These are phyloP conservation scores for Syrmaticus mikado DNA, from an alignment of 2,113 vertebrate genomes.

Conservation along the genomic window DNA sequence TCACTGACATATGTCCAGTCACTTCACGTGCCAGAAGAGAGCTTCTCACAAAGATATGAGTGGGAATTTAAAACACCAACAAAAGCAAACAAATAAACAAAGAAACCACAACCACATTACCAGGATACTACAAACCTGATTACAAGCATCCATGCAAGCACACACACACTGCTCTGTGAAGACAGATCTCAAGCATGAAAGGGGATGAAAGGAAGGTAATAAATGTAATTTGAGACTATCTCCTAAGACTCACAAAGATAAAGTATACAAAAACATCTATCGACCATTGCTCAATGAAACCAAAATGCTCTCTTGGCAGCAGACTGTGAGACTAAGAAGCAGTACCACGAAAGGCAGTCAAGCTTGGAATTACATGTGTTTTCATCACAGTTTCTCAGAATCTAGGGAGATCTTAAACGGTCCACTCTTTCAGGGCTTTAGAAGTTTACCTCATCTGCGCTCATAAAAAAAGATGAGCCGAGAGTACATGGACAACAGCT, in stretches of 20 bases:
- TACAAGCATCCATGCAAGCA: not conserved
- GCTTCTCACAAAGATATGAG: not conserved
- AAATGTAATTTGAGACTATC: not conserved
- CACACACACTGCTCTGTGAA: not conserved
- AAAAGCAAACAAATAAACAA: not conserved
- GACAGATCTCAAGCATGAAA: not conserved
- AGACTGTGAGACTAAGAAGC: not conserved
- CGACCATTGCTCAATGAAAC: not conserved
- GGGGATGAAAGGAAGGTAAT: not conserved
- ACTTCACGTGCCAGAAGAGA: not conserved
- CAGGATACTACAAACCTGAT: constrained; percentile 12
- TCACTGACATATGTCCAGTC: not conserved
- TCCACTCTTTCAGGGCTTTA: not conserved
- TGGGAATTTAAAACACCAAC: not conserved
- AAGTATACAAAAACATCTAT: not conserved
- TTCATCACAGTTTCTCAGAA: not conserved
- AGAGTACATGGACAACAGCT: not conserved
- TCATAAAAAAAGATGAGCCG: not conserved
- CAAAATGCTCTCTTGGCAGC: not conserved
- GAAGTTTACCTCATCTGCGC: accelerated
- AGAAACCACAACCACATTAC: not conserved
- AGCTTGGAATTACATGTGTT: not conserved
- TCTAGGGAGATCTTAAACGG: not conserved
- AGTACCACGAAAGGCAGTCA: not conserved
- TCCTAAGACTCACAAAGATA: not conserved